Base-by-base conservation (phyloP, 2,797 vertebrate species). In the Cetoscarus ocellatus region DNA sequence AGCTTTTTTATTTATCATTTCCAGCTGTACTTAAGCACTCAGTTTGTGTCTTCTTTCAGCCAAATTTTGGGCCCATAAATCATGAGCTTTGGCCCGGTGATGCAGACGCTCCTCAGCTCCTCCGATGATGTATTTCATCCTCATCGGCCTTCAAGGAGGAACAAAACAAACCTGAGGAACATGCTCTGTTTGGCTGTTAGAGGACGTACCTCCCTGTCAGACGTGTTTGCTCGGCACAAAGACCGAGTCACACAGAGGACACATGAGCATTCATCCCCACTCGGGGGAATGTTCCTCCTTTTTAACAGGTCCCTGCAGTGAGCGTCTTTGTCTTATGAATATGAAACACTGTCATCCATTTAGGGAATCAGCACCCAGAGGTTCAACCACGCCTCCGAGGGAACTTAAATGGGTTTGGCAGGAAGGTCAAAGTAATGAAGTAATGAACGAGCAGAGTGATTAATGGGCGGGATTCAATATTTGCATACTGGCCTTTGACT, bases 341-440 rank as follows among this genome's bases (percentile, higher is more conserved):
- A 69, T 35, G 15, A 76, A 74, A 72, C 43, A 43, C 19, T 50
- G 45, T 71, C 67, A 48, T 58, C 61, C 67, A 49, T 64, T 58
- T 61, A 58, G 8, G 39, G 76, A 62, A 53, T 51, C 11, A 35
- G 17, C 34, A 60, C n/a, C 17, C 14, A 38, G 48, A 67, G 67
- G 59, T 59, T 69, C 19, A 64, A 58, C 53, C 14, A 3, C 2
- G 48, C 18, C 58, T 77, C 40, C 13, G 75, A 59, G 19, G 48
- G 38, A 74, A 40, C 42, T 58, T 12, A 38, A 77, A 75, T 65
- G 5, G 63, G 79, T 76, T 68, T 15, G 12, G 58, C 61, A 47
- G 47, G 34, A 75, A 70, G 72, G 71, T 70, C 57, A 60, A 51
- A 76, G 13, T 69, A 67, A 79, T 60, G 34, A 77, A 65, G 61